Conservation (phyloP, 1,140 invertebrate species). For the Papilio aristodemus region DNA sequence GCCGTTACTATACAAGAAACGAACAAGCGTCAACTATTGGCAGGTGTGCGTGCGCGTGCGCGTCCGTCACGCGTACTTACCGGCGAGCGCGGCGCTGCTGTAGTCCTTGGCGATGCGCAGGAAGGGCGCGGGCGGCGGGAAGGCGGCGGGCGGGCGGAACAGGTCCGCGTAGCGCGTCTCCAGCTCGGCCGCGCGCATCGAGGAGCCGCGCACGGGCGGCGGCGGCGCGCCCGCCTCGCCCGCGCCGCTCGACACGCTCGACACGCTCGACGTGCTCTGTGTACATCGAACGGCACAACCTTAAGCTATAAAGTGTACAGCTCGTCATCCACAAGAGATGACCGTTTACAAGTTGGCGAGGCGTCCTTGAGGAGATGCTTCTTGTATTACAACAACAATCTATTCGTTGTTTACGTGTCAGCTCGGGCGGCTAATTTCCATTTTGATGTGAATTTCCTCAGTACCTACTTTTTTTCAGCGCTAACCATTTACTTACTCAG, state of each 20-base stretch:
- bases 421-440: too few relatives aligned
- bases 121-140: constrained; percentile 74
- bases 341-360: too few relatives aligned
- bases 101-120: constrained; percentile 74
- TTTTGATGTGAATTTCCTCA: too few relatives aligned
- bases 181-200: constrained; percentile 65
- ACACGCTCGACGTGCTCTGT: constrained; percentile 3
- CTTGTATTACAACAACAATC: too few relatives aligned
- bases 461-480: too few relatives aligned
- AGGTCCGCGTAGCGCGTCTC: constrained; percentile 70
- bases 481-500: too few relatives aligned
- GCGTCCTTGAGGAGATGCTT: too few relatives aligned
- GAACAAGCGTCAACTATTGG: not conserved
- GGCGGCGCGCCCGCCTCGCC: constrained; percentile 51
- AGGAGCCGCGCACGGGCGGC: constrained; percentile 71
- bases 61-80: constrained; percentile 61
- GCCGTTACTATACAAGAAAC: not conserved
- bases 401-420: too few relatives aligned
- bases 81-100: constrained; percentile 67
- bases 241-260: constrained; percentile 29
- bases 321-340: too few relatives aligned
- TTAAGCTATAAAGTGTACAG: not conserved
- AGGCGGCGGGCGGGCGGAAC: constrained; percentile 56
- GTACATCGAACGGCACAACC: not conserved
- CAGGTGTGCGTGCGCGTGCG: too few relatives aligned